Evolutionary conservation across 2,888 invertebrate genomes (phyloP).

Genomic region (Pomacea canaliculata): DNA sequence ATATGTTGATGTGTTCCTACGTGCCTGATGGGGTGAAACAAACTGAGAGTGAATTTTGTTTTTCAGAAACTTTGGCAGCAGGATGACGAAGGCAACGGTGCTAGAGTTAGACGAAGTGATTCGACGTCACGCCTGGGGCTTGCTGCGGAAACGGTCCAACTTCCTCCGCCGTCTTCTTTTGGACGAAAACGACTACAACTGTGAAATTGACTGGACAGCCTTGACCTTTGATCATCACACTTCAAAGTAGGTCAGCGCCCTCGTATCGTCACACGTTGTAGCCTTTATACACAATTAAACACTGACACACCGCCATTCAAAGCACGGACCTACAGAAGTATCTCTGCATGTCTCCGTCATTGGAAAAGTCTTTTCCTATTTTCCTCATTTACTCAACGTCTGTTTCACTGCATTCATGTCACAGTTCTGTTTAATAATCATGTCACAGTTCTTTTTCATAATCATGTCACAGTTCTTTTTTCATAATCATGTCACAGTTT

Average conservation of each 20-base stretch:
- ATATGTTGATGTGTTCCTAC: too few species aligned
- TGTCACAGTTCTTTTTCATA: too few species aligned
- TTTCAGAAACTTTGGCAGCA: too few species aligned
- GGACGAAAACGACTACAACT: constrained; percentile 34
- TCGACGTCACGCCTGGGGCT: constrained; percentile 33
- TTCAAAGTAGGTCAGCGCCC: constrained; percentile 19
- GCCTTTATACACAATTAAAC: neutral
- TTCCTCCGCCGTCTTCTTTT: constrained; percentile 31
- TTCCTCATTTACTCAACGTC: too few species aligned
- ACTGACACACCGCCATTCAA: neutral
- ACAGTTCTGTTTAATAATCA: too few species aligned
- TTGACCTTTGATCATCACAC: constrained; percentile 35
- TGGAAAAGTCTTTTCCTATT: too few species aligned
- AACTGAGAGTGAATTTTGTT: too few species aligned
- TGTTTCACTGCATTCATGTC: too few species aligned
- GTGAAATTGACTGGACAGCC: constrained; percentile 35
- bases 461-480: too few species aligned
- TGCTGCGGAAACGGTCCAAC: constrained; percentile 30
- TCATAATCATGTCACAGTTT: too few species aligned
- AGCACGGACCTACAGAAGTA: neutral
- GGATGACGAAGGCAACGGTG: constrained; percentile 24
- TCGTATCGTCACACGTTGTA: neutral
- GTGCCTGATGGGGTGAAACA: too few species aligned
- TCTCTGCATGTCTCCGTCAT: too few species aligned
- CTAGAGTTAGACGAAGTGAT: constrained; percentile 35